Evolutionary conservation across 2,888 invertebrate species (phyloP).

Genomic region (Norana najaformis): DNA sequence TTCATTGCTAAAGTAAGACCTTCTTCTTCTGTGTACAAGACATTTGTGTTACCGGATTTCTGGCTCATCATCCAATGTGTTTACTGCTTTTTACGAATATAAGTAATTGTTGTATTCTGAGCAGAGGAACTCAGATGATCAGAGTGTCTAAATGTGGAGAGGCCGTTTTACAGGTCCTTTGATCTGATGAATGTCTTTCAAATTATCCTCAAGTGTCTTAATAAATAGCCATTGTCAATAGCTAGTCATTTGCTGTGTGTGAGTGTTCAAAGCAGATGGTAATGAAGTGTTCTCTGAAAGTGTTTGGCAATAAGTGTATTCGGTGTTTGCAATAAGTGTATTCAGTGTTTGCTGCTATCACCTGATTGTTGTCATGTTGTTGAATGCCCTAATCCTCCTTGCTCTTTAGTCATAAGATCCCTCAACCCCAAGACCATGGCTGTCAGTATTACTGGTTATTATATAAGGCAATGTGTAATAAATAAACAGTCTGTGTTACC

Average conservation of each 20-base stretch:
- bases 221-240: background rate
- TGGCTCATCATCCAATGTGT: background rate
- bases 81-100: background rate
- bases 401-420: too few relatives aligned
- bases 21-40: background rate
- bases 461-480: too few relatives aligned
- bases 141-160: background rate
- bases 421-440: too few relatives aligned
- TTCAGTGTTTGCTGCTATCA: too few relatives aligned
- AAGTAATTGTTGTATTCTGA: background rate
- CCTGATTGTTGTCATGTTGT: too few relatives aligned
- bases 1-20: slow-evolving; percentile 42
- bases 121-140: background rate
- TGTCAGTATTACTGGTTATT: background rate
- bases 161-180: background rate
- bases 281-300: too few relatives aligned
- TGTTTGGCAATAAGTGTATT: too few relatives aligned
- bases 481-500: background rate
- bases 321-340: too few relatives aligned
- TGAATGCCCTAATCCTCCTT: too few relatives aligned
- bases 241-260: too few relatives aligned
- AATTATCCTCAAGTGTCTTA: background rate
- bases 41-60: background rate
- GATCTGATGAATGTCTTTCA: background rate
- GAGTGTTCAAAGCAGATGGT: too few relatives aligned